phyloP scores from a whole-genome alignment of 92 coral and sea anemone genomes.

The Epizoanthus illoricatus region DNA sequence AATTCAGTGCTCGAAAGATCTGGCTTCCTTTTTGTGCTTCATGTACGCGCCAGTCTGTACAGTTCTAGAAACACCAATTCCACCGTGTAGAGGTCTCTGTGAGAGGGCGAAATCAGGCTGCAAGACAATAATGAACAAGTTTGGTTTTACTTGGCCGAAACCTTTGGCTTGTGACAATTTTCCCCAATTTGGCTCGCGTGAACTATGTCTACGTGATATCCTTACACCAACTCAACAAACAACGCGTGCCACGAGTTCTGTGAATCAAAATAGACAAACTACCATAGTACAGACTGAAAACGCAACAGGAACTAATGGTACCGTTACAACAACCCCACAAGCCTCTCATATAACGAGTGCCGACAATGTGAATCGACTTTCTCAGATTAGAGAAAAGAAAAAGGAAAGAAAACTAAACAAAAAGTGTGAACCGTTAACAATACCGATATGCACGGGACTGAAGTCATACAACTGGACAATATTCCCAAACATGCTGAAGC shows the following conservation, averaged over 20 bases:
- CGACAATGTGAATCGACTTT: too few species aligned
- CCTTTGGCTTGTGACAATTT: constrained; percentile 73
- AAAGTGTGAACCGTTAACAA: constrained; percentile 71
- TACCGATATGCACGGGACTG: constrained; percentile 70
- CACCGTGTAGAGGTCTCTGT: constrained; percentile 84
- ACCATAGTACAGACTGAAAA: constrained; percentile 29
- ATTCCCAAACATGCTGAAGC: constrained; percentile 86
- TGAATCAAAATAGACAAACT: too few species aligned
- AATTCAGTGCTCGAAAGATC: constrained; percentile 73
- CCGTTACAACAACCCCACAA: too few species aligned
- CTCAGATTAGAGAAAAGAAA: not conserved
- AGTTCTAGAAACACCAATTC: constrained; percentile 64
- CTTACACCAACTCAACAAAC: too few species aligned
- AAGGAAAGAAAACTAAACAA: constrained; percentile 1
- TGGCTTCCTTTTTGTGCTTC: constrained; percentile 84
- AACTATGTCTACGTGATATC: constrained; percentile 67
- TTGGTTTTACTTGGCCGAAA: constrained; percentile 86
- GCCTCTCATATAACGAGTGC: too few species aligned
- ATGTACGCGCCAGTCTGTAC: constrained; percentile 90
- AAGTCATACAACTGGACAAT: constrained; percentile 78
- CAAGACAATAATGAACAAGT: constrained; percentile 58
- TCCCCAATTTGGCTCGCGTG: constrained; percentile 52
- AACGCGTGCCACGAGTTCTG: too few species aligned
- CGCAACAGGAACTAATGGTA: constrained; percentile 26
- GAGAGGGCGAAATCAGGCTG: constrained; percentile 76